These are phyloP conservation scores for Cancer borealis DNA, from an alignment of 2,888 invertebrate species.

Conservation along the genomic window DNA sequence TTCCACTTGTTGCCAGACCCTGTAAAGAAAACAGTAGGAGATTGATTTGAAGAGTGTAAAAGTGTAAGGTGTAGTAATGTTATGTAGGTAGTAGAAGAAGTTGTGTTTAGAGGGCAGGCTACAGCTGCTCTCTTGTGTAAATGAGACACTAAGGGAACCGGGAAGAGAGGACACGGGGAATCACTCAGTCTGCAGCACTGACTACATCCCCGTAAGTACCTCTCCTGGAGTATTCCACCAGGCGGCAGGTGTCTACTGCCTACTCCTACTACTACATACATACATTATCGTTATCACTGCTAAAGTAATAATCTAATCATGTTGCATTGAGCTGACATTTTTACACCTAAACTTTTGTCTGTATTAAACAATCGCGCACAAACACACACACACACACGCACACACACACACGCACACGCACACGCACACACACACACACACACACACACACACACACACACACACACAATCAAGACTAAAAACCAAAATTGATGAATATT, in stretches of 20 bases:
- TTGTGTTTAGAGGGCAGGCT: background rate
- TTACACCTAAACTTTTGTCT: background rate
- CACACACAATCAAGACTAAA: constrained; percentile 46
- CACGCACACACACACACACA: constrained; percentile 25
- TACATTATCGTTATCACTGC: background rate
- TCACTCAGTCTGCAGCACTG: no score
- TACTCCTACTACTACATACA: background rate
- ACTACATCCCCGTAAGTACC: no score
- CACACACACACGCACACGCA: background rate
- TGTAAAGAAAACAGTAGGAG: no score
- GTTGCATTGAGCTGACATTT: background rate
- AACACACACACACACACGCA: background rate
- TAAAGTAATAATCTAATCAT: background rate
- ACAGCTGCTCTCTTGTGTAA: background rate
- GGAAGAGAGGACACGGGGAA: no score
- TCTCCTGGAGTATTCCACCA: no score
- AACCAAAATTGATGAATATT: constrained; percentile 5
- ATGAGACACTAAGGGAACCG: no score
- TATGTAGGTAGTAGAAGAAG: no score
- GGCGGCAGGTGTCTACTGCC: no score
- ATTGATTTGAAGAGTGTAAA: no score
- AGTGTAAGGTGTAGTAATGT: no score
- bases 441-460: constrained; percentile 47
- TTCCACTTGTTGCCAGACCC: no score
- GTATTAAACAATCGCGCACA: background rate